Conservation (phyloP, 2,888 invertebrate species). For the Orchesellides sinensis region DNA sequence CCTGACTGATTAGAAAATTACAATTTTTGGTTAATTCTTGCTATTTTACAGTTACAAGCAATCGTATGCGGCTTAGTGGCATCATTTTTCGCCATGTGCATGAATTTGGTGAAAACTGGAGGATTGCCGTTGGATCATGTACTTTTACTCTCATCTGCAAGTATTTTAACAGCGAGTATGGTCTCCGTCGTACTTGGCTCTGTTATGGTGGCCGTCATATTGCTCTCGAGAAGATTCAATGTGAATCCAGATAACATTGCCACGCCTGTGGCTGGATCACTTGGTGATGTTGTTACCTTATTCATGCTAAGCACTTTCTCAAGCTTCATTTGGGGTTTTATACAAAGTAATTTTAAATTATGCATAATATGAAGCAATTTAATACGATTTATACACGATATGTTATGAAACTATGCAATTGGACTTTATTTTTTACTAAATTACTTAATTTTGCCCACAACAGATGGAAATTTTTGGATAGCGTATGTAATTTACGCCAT, state of each 20-base stretch:
- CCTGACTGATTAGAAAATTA: no score
- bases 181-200: conserved; percentile 85
- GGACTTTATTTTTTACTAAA: no score
- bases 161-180: conserved; percentile 86
- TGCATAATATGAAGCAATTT: not conserved
- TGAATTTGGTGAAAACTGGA: conserved; percentile 85
- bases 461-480: conserved; percentile 78
- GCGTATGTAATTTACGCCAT: conserved; percentile 82
- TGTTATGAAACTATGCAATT: no score
- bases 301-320: conserved; percentile 81
- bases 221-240: conserved; percentile 80
- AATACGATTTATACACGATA: no score
- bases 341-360: conserved; percentile 39
- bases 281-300: conserved; percentile 87
- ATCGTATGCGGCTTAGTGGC: conserved; percentile 86
- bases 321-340: conserved; percentile 75
- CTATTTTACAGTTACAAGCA: conserved; percentile 81
- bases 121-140: conserved; percentile 83
- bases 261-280: conserved; percentile 83
- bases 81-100: conserved; percentile 83
- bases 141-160: conserved; percentile 85
- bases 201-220: conserved; percentile 84
- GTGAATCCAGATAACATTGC: conserved; percentile 72
- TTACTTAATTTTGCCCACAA: not conserved
- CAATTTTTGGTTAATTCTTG: not conserved